A percentile compares a stretch with the other conserved stretches of the same genome.
Evolutionary conservation across 1,140 invertebrate genomes (phyloP).

Genomic region (Wiebesia pumilae): DNA sequence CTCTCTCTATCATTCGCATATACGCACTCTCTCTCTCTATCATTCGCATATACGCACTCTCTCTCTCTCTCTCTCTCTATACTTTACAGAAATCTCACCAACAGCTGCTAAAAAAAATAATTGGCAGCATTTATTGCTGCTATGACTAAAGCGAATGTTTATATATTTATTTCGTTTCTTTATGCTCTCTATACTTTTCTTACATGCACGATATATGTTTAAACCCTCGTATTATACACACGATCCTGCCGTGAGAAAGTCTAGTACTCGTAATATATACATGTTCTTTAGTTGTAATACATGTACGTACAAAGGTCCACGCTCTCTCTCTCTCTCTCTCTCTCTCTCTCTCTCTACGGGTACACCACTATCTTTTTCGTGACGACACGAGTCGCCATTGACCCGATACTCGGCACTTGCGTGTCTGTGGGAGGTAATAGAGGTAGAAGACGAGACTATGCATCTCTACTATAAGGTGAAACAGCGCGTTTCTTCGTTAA

Average conservation of each 20-base stretch:
- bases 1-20: no score
- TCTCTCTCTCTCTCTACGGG: not conserved
- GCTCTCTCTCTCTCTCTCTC: not conserved
- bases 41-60: not conserved
- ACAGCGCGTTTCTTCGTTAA: conserved; percentile 49
- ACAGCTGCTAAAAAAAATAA: conserved; percentile 29
- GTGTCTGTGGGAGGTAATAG: not conserved
- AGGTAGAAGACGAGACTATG: not conserved
- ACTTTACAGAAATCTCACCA: not conserved
- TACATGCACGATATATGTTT: not conserved
- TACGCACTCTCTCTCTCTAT: no score
- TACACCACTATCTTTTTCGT: not conserved
- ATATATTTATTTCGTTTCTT: conserved; percentile 29
- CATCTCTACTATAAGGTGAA: conserved; percentile 8
- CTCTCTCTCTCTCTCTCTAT: not conserved
- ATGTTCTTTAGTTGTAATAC: conserved; percentile 39
- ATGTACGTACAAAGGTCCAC: conserved; percentile 21
- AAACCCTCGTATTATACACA: not conserved
- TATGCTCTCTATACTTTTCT: not conserved
- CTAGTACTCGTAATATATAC: conserved; percentile 33
- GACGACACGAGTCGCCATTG: not conserved
- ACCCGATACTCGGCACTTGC: not conserved
- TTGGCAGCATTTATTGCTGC: conserved; percentile 38
- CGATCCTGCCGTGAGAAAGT: conserved; percentile 39
- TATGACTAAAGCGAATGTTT: not conserved